These are phyloP conservation scores for Leptopterna dolabrata DNA, from an alignment of 2,888 invertebrate genomes.

Conservation along the genomic window DNA sequence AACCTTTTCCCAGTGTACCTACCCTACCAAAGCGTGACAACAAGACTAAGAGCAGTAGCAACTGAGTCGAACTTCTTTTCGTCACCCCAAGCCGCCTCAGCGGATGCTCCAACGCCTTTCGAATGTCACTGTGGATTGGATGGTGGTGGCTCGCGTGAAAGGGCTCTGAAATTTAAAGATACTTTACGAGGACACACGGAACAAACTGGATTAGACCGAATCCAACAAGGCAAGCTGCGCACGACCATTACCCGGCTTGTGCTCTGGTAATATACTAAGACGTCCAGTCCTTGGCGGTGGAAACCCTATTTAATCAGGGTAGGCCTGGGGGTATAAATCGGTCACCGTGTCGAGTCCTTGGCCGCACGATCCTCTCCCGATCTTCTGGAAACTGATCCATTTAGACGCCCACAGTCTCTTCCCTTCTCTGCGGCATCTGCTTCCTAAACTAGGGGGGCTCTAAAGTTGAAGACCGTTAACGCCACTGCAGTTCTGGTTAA, in stretches of 20 bases:
- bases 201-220: conserved; percentile 12
- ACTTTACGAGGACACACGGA: background rate
- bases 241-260: background rate
- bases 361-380: background rate
- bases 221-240: background rate
- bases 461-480: background rate
- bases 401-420: background rate
- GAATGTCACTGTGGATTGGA: too few species aligned
- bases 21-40: too few species aligned
- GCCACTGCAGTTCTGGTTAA: conserved; percentile 10
- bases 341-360: conserved; percentile 22
- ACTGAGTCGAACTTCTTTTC: too few species aligned
- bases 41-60: too few species aligned
- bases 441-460: background rate
- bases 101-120: too few species aligned
- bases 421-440: background rate
- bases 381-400: background rate
- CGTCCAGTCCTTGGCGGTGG: background rate
- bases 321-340: conserved; percentile 30
- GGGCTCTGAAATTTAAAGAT: background rate
- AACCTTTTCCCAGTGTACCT: too few species aligned
- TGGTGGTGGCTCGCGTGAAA: background rate
- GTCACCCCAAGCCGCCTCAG: too few species aligned
- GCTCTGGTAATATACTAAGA: conserved; percentile 1
- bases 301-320: conserved; percentile 13